Conservation (phyloP, 2,888 invertebrate genomes). For the Adelphocoris suturalis region DNA sequence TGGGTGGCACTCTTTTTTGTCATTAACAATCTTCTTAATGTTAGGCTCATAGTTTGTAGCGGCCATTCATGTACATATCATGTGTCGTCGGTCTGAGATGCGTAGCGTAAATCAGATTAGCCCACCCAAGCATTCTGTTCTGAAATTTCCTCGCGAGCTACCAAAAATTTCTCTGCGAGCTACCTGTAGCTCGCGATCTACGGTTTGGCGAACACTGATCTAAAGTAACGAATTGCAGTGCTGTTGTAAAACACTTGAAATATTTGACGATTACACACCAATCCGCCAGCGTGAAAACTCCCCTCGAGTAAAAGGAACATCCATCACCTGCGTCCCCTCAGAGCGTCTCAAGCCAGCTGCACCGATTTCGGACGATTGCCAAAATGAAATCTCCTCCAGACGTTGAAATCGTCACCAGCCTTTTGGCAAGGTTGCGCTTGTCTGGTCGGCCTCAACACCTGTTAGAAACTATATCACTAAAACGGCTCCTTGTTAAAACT, state of each 20-base stretch:
- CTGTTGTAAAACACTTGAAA: not conserved
- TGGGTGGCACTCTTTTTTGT: too few species aligned
- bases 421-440: not conserved
- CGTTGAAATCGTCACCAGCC: constrained; percentile 26
- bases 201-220: too few species aligned
- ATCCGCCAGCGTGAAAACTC: not conserved
- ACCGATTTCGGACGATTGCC: not conserved
- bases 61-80: too few species aligned
- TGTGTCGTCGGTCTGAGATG: too few species aligned
- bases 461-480: constrained; percentile 19
- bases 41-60: too few species aligned
- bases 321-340: not conserved
- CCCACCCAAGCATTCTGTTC: too few species aligned
- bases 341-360: not conserved
- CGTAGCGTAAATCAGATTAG: too few species aligned
- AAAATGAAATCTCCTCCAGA: not conserved
- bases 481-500: constrained; percentile 6
- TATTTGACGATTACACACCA: constrained; percentile 27
- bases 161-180: too few species aligned
- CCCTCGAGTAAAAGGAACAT: not conserved
- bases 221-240: not conserved
- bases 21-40: too few species aligned
- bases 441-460: not conserved
- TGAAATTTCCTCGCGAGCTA: too few species aligned
- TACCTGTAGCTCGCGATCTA: too few species aligned